phyloP scores from a whole-genome alignment of 2,888 invertebrate species.

The Scaeva pyrastri region DNA sequence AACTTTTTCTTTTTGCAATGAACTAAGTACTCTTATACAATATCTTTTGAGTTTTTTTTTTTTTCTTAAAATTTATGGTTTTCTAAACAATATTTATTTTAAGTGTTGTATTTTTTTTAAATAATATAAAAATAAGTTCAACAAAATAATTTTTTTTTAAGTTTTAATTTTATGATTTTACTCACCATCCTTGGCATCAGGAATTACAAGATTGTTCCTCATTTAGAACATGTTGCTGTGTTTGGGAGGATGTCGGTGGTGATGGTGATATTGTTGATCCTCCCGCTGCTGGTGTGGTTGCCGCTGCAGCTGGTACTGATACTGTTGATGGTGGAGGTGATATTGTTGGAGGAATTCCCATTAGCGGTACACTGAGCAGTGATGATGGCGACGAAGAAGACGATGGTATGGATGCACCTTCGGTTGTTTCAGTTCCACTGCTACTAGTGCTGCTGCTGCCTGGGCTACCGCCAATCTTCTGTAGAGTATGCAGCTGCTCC shows the following conservation, averaged over 20 bases:
- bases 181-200: slow-evolving; percentile 72
- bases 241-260: slow-evolving; percentile 53
- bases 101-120: slow-evolving; percentile 23
- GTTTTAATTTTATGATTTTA: slow-evolving; percentile 23
- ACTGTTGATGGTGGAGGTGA: slow-evolving; percentile 17
- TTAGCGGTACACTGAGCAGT: slow-evolving; percentile 76
- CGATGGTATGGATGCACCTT: slow-evolving; percentile 64
- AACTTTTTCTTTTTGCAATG: slow-evolving; percentile 24
- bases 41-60: slow-evolving; percentile 7
- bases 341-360: slow-evolving; percentile 54
- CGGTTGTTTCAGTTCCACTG: slow-evolving; percentile 66
- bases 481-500: slow-evolving; percentile 80
- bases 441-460: slow-evolving; percentile 71
- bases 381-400: slow-evolving; percentile 76
- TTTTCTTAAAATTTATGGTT: slow-evolving; percentile 48
- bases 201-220: slow-evolving; percentile 70
- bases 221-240: slow-evolving; percentile 64
- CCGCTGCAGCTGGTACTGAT: neutral
- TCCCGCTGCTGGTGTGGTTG: slow-evolving; percentile 27
- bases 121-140: slow-evolving; percentile 32
- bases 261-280: slow-evolving; percentile 55
- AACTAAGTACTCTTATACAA: slow-evolving; percentile 70
- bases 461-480: slow-evolving; percentile 78
- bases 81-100: slow-evolving; percentile 52
- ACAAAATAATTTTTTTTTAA: slow-evolving; percentile 19